Percentiles rank a stretch among this genome's conserved stretches.
These are phyloP conservation scores for Acridotheres tristis DNA, from an alignment of 2,797 vertebrate genomes.

Conservation along the genomic window DNA sequence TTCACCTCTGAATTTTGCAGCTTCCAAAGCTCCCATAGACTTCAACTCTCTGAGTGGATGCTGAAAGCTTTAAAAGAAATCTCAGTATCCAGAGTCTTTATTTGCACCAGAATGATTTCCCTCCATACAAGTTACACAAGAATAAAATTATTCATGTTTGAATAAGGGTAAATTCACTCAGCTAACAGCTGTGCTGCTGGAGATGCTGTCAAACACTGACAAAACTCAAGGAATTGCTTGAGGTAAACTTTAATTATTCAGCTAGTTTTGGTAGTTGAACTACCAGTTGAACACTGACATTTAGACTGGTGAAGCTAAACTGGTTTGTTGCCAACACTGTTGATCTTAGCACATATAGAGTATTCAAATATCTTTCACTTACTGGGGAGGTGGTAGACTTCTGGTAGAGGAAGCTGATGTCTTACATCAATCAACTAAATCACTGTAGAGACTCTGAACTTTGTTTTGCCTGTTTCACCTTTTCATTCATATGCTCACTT, in stretches of 20 bases:
- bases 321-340: not conserved
- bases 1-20: not conserved
- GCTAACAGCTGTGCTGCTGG: not conserved
- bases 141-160: not conserved
- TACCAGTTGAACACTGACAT: not conserved
- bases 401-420: not conserved
- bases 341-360: not conserved
- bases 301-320: not conserved
- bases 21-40: not conserved
- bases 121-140: not conserved
- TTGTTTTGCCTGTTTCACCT: not conserved
- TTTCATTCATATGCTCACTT: not conserved
- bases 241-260: not conserved
- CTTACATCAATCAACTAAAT: not conserved
- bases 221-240: not conserved
- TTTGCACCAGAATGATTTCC: not conserved
- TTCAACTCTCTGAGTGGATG: not conserved
- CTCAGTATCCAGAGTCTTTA: not conserved
- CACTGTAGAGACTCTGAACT: not conserved
- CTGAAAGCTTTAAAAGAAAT: not conserved
- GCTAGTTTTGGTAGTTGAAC: not conserved
- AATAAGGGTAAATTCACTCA: not conserved
- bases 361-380: not conserved
- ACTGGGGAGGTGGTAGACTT: not conserved
- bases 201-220: not conserved